Conservation (phyloP, 1,140 invertebrate genomes). For the Drosophila micromelanica region DNA sequence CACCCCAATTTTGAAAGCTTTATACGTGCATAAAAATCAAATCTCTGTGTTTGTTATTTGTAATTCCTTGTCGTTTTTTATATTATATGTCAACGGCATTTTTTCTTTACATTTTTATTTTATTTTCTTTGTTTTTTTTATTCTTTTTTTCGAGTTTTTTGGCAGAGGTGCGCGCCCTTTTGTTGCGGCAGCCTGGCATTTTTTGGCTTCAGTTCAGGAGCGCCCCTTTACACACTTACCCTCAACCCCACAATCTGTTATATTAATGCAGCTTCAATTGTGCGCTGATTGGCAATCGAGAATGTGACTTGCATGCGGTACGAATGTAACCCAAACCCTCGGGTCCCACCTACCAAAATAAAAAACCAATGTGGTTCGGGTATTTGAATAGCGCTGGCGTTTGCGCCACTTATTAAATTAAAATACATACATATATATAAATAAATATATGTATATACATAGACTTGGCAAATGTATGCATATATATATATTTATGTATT, state of each 20-base stretch:
- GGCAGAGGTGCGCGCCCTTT: slow-evolving; percentile 54
- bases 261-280: slow-evolving; percentile 81
- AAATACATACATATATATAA: slow-evolving; percentile 62
- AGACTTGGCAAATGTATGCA: background rate
- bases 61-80: slow-evolving; percentile 58
- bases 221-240: background rate
- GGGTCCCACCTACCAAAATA: background rate
- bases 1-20: slow-evolving; percentile 32
- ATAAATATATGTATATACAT: slow-evolving; percentile 65
- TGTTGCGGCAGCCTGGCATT: slow-evolving; percentile 35
- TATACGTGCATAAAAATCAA: slow-evolving; percentile 78
- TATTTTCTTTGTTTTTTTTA: too few species aligned
- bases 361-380: slow-evolving; percentile 36
- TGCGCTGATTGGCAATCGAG: slow-evolving; percentile 81
- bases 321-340: slow-evolving; percentile 8
- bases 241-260: slow-evolving; percentile 25
- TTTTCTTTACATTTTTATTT: slow-evolving; percentile 15
- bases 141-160: slow-evolving; percentile 30
- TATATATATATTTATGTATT: slow-evolving; percentile 4
- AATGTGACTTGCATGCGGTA: slow-evolving; percentile 77
- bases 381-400: slow-evolving; percentile 70
- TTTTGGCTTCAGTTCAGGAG: slow-evolving; percentile 46
- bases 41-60: slow-evolving; percentile 73
- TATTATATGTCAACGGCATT: slow-evolving; percentile 67
- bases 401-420: slow-evolving; percentile 78